Conservation (phyloP, 2,888 invertebrate genomes). For the Mythimna loreyi region DNA sequence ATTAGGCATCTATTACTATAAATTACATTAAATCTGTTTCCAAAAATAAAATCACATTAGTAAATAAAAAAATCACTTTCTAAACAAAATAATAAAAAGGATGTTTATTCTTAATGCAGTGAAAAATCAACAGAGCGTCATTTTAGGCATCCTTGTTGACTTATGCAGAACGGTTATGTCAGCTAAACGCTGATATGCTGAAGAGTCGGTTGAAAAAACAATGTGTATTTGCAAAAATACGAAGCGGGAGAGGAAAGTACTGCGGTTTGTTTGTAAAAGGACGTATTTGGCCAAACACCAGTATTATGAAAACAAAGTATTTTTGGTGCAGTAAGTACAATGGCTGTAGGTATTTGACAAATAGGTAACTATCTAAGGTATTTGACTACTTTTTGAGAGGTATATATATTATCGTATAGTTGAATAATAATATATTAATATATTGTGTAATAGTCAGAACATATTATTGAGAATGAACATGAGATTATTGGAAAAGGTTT, state of each 20-base stretch:
- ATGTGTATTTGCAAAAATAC: constrained; percentile 49
- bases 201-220: constrained; percentile 52
- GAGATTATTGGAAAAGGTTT: background rate
- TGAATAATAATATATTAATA: no score
- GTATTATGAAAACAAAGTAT: constrained; percentile 18
- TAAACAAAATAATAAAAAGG: constrained; percentile 26
- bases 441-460: background rate
- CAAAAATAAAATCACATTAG: background rate
- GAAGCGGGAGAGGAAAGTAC: constrained; percentile 20
- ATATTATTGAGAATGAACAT: background rate
- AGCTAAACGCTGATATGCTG: constrained; percentile 44
- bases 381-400: no score
- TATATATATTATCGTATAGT: no score
- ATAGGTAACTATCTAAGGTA: no score
- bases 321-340: constrained; percentile 10
- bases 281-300: constrained; percentile 19
- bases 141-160: constrained; percentile 57
- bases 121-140: constrained; percentile 31
- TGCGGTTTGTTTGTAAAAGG: constrained; percentile 25
- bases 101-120: constrained; percentile 10
- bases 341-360: background rate
- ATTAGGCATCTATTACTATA: no score
- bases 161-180: constrained; percentile 61
- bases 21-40: no score
- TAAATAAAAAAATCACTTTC: constrained; percentile 4